Conservation (phyloP, 2,888 invertebrate genomes). For the Hylaea fasciaria region DNA sequence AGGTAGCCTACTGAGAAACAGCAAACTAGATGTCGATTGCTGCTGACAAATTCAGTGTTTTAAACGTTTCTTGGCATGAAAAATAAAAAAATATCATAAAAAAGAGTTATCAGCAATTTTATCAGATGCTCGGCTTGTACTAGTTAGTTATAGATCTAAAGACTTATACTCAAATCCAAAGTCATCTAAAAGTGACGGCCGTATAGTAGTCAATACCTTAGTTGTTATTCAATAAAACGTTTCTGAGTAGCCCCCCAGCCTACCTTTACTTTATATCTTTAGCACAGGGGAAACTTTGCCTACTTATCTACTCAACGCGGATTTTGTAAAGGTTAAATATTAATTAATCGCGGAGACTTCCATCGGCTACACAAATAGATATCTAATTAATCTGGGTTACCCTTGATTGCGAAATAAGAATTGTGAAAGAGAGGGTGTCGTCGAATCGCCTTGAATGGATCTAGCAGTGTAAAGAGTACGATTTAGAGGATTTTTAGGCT, state of each 20-base stretch:
- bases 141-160: too few species aligned
- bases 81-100: too few species aligned
- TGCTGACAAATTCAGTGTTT: neutral
- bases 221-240: neutral
- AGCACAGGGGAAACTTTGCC: slow-evolving; percentile 21
- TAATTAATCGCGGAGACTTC: slow-evolving; percentile 27
- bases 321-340: slow-evolving; percentile 24
- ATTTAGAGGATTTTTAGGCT: too few species aligned
- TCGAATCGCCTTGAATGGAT: neutral
- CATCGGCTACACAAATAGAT: slow-evolving; percentile 13
- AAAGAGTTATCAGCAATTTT: too few species aligned
- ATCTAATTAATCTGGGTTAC: slow-evolving; percentile 3
- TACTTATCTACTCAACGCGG: slow-evolving; percentile 21
- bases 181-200: too few species aligned
- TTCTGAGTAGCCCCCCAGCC: slow-evolving; percentile 24
- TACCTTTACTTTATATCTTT: slow-evolving; percentile 20
- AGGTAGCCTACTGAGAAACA: slow-evolving; percentile 30
- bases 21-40: neutral
- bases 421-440: neutral
- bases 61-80: too few species aligned
- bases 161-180: too few species aligned
- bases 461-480: too few species aligned
- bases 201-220: too few species aligned
- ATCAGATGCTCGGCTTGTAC: too few species aligned
- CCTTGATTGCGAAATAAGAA: slow-evolving; percentile 3